Conservation (phyloP, 2,888 invertebrate genomes). For the Orthosia incerta region DNA sequence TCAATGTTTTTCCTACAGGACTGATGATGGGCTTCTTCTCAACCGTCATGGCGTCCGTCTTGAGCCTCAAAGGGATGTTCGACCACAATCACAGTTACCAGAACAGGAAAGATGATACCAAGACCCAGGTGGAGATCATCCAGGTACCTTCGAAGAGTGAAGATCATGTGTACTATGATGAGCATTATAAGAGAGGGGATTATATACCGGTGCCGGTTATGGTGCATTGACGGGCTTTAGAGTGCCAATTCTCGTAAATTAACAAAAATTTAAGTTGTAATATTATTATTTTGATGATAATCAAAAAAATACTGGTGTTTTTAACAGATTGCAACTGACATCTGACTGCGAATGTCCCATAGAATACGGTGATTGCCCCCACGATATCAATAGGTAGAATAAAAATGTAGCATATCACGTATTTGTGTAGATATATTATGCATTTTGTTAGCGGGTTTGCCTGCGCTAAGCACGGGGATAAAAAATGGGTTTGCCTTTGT, state of each 20-base stretch:
- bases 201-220: slow-evolving; percentile 61
- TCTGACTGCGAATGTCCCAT: background rate
- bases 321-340: background rate
- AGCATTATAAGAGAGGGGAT: slow-evolving; percentile 80
- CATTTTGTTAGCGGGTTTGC: too few relatives aligned
- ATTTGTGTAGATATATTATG: too few relatives aligned
- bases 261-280: too few relatives aligned
- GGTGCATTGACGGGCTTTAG: slow-evolving; percentile 23
- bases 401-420: too few relatives aligned
- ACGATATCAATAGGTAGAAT: too few relatives aligned
- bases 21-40: slow-evolving; percentile 87
- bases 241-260: background rate
- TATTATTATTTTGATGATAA: background rate
- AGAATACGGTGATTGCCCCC: background rate
- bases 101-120: slow-evolving; percentile 82
- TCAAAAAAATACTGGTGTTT: background rate
- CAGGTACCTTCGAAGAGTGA: slow-evolving; percentile 83
- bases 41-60: slow-evolving; percentile 91
- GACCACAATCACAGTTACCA: slow-evolving; percentile 80
- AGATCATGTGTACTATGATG: slow-evolving; percentile 84
- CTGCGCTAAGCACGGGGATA: too few relatives aligned
- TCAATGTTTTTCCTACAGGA: slow-evolving; percentile 72
- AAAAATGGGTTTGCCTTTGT: background rate
- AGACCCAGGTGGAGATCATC: slow-evolving; percentile 84
- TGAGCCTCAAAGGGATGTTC: slow-evolving; percentile 91